Percentiles rank a stretch among this genome's conserved stretches.
phyloP scores from a whole-genome alignment of 2,888 invertebrate species.

The Amaurobius ferox region DNA sequence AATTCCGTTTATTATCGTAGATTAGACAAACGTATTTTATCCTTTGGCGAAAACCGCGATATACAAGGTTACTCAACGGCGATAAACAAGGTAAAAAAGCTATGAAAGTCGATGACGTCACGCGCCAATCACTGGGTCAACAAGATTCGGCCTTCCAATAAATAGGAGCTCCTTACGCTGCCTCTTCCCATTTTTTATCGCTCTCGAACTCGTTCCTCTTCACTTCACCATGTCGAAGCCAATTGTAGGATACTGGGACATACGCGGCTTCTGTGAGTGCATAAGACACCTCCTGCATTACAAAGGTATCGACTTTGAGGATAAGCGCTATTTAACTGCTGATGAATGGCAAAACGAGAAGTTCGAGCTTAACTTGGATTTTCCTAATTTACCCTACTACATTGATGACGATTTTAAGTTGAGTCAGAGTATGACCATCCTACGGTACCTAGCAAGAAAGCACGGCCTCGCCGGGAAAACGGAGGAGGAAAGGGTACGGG shows the following conservation, averaged over 20 bases:
- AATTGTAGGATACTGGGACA: constrained; percentile 74
- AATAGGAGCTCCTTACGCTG: too few relatives aligned
- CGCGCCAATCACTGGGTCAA: too few relatives aligned
- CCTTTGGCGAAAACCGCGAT: too few relatives aligned
- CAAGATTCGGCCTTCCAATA: too few relatives aligned
- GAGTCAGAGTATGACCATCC: constrained; percentile 76
- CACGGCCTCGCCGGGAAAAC: constrained; percentile 62
- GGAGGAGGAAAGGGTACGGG: constrained; percentile 60
- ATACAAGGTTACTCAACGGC: too few relatives aligned
- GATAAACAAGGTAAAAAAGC: too few relatives aligned
- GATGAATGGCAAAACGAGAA: constrained; percentile 75
- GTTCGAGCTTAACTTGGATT: constrained; percentile 76
- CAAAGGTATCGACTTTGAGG: constrained; percentile 78
- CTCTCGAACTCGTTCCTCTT: too few relatives aligned
- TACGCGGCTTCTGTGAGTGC: constrained; percentile 73
- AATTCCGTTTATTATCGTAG: too few relatives aligned
- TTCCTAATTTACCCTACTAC: constrained; percentile 78
- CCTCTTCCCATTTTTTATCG: too few relatives aligned
- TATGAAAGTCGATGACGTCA: too few relatives aligned
- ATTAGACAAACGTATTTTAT: too few relatives aligned
- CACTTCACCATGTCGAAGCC: neutral
- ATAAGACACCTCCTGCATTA: constrained; percentile 78
- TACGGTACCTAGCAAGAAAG: constrained; percentile 73
- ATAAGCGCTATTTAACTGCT: constrained; percentile 78
- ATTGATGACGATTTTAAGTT: constrained; percentile 77